Evolutionary conservation across 2,888 invertebrate species (phyloP), one percentile per base, ranked within the genome.

Genomic region (Drosophila melanosoma): DNA sequence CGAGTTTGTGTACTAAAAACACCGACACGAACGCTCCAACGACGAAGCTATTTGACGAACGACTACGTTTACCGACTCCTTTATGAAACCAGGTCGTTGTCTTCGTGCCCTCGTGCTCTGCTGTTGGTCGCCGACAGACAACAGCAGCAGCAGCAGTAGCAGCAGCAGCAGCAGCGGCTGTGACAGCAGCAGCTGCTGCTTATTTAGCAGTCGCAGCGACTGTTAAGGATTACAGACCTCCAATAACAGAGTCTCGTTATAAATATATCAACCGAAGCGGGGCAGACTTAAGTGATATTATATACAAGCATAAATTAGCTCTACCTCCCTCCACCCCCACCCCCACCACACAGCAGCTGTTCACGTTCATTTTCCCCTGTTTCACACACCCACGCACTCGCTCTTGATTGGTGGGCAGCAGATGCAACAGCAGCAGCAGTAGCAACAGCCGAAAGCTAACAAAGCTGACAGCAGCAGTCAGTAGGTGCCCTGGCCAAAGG

Each of bases 391-490:
- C 72, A 72, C 81, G 60, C 66, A 76, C 69, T 74, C 78, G 62
- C 73, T 60, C 81, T 87, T 91, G 91, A 91, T 91, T 91, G 89
- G 91, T 91, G 91, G 89, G 79, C 83, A 82, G 90, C 92, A 91
- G 92, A 91, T 91, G 91, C 87, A 82, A 62, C 68, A 54, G 38
- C 60, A 76, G 49, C 69, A 45, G 3, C 51, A 58, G 10, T 59
- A 68, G 66, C 73, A 60, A 20, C 73, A 70, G 72, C 75, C 78
- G 79, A 79, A 79, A 79, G 72, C 71, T 17, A 51, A 20, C 75
- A 61, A 79, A 71, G 60, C 29, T 69, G 76, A 67, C 76, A 76
- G 73, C 79, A 64, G 52, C 64, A 52, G 48, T 52, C 29, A 57
- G 32, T 23, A n/a, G 29, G 29, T 42, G 2, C 36, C 49, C 36